Evolutionary conservation across 2,113 vertebrate species (phyloP).

Genomic region (Alligator sinensis): DNA sequence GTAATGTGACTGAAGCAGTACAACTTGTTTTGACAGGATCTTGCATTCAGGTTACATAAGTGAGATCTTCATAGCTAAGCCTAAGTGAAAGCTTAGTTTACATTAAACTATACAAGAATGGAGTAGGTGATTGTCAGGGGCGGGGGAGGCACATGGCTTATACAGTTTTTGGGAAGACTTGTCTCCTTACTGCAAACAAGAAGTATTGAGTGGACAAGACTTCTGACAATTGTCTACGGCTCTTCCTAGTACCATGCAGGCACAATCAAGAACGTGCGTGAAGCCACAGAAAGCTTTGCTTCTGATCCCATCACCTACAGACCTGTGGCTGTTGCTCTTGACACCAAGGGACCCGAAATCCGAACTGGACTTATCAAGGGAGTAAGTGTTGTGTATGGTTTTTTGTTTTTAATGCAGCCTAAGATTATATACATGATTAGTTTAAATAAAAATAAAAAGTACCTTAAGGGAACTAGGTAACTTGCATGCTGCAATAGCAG

Average conservation of each 20-base stretch:
- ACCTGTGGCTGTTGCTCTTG: conserved; percentile 94
- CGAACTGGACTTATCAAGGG: conserved; percentile 98
- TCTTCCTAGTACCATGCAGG: conserved; percentile 89
- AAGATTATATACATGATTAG: background rate
- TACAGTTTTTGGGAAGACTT: rapidly evolving
- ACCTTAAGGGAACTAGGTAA: rapidly evolving
- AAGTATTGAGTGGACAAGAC: background rate
- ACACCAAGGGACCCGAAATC: conserved; percentile 99
- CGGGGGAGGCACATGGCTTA: background rate
- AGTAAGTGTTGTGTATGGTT: conserved; percentile 78
- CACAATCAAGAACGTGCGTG: conserved; percentile 95
- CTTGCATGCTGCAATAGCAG: background rate
- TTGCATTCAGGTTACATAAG: too few species aligned
- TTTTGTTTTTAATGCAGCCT: rapidly evolving
- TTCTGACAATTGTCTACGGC: background rate
- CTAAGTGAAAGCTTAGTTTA: background rate
- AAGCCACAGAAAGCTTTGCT: conserved; percentile 92
- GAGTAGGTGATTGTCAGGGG: background rate
- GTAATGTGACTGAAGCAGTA: too few species aligned
- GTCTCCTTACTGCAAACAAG: rapidly evolving
- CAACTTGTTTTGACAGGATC: too few species aligned
- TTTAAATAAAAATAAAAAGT: background rate
- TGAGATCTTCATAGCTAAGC: background rate
- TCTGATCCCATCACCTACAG: conserved; percentile 90
- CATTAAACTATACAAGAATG: background rate